Evolutionary conservation across 2,888 invertebrate genomes (phyloP).

Genomic region (Spodoptera exigua): DNA sequence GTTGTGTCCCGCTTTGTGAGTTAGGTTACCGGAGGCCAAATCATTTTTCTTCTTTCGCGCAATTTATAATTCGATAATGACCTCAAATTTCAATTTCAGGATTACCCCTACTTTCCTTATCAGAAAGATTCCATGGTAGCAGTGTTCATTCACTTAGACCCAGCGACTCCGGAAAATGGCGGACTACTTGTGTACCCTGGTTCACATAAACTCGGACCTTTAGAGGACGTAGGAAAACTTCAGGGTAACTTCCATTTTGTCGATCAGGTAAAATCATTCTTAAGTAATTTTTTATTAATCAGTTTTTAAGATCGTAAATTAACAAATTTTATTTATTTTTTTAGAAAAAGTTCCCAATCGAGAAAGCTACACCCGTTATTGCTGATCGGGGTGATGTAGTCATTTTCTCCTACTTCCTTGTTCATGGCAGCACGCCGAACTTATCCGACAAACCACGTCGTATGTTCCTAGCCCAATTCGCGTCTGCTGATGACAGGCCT

Average conservation of each 20-base stretch:
- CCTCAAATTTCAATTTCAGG: conserved; percentile 75
- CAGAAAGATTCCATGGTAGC: conserved; percentile 89
- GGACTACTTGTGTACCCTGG: conserved; percentile 59
- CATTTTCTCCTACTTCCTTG: conserved; percentile 88
- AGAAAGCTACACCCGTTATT: conserved; percentile 83
- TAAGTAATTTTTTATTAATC: too few relatives aligned
- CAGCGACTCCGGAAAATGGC: conserved; percentile 88
- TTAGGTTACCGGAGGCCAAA: too few relatives aligned
- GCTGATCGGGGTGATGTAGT: conserved; percentile 88
- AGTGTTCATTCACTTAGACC: conserved; percentile 88
- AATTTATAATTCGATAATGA: too few relatives aligned
- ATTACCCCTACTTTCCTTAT: conserved; percentile 90
- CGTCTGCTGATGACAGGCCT: conserved; percentile 87
- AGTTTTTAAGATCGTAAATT: not conserved
- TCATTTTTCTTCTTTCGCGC: too few relatives aligned
- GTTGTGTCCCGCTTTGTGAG: too few relatives aligned
- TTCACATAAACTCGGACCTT: conserved; percentile 88
- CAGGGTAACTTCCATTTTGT: conserved; percentile 83
- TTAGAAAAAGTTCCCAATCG: conserved; percentile 82
- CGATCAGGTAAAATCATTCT: conserved; percentile 72
- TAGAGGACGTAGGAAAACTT: conserved; percentile 81
- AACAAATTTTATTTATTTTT: conserved; percentile 17
- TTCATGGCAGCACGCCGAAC: conserved; percentile 89
- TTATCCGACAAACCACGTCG: conserved; percentile 79
- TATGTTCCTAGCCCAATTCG: conserved; percentile 88